Evolutionary conservation across 2,888 invertebrate genomes (phyloP).

Genomic region (Apamea sordens): DNA sequence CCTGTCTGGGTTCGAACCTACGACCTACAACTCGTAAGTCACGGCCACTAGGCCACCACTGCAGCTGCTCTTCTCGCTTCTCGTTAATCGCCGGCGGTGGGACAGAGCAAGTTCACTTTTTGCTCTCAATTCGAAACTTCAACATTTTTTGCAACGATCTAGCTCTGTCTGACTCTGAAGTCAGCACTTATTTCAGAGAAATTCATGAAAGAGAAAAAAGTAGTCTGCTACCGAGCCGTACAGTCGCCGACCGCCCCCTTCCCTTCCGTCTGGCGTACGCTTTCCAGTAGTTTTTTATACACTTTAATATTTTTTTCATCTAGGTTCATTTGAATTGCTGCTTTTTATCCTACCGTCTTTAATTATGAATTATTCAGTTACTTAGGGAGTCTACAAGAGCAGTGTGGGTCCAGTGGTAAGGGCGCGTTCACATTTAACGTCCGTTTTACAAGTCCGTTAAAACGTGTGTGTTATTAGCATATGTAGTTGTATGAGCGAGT

Average conservation of each 20-base stretch:
- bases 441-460: too few species aligned
- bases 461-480: too few species aligned
- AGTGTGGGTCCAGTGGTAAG: background rate
- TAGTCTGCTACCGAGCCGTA: background rate
- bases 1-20: too few species aligned
- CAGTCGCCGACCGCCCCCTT: slow-evolving; percentile 27
- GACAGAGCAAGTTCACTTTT: background rate
- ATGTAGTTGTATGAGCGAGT: too few species aligned
- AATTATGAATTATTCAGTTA: slow-evolving; percentile 6
- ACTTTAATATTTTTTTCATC: slow-evolving; percentile 5
- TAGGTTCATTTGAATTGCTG: slow-evolving; percentile 17
- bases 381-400: background rate
- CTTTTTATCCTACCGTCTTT: slow-evolving; percentile 1
- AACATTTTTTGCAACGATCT: slow-evolving; percentile 30
- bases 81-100: background rate
- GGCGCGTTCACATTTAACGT: too few species aligned
- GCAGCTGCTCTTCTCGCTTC: background rate
- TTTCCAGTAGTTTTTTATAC: slow-evolving; percentile 25
- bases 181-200: slow-evolving; percentile 38
- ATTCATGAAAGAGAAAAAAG: slow-evolving; percentile 46
- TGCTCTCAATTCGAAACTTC: slow-evolving; percentile 8
- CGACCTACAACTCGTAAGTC: too few species aligned
- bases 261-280: slow-evolving; percentile 34
- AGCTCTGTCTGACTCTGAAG: slow-evolving; percentile 30
- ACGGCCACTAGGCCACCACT: too few species aligned